phyloP scores from a whole-genome alignment of 2,113 vertebrate species.

The Ctenodactylus gundi region DNA sequence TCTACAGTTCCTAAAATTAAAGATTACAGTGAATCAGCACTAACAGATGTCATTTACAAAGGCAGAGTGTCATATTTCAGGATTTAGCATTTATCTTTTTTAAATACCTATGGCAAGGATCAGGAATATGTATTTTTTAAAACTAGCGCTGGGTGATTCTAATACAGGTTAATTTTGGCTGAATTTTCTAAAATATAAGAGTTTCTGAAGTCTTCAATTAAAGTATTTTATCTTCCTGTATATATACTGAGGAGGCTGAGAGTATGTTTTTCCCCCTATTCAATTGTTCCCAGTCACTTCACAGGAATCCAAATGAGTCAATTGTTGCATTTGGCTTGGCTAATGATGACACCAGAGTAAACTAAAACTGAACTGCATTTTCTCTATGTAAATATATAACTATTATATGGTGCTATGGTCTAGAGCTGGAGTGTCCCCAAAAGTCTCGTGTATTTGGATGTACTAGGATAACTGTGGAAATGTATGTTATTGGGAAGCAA shows the following conservation, averaged over 20 bases:
- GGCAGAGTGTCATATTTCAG: background rate
- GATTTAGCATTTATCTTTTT: background rate
- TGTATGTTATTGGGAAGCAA: too few relatives aligned
- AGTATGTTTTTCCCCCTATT: background rate
- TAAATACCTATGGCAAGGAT: background rate
- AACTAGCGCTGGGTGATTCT: background rate
- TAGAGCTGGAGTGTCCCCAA: too few relatives aligned
- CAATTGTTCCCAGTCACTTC: background rate
- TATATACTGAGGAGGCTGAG: background rate
- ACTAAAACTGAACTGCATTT: background rate
- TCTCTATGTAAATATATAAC: background rate
- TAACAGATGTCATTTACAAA: background rate
- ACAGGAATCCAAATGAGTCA: background rate
- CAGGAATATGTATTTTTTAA: background rate
- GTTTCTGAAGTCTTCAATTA: background rate
- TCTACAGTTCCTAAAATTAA: conserved; percentile 11
- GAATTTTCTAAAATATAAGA: background rate
- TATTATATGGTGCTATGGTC: too few relatives aligned
- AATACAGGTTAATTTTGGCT: background rate
- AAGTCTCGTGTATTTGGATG: too few relatives aligned
- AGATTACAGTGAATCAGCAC: background rate
- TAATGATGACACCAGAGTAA: background rate
- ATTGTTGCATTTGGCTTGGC: background rate
- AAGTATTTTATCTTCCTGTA: conserved; percentile 26
- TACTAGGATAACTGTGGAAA: too few relatives aligned